These are phyloP conservation scores for Epinephelus lanceolatus DNA, from an alignment of 2,113 vertebrate genomes.

Conservation along the genomic window DNA sequence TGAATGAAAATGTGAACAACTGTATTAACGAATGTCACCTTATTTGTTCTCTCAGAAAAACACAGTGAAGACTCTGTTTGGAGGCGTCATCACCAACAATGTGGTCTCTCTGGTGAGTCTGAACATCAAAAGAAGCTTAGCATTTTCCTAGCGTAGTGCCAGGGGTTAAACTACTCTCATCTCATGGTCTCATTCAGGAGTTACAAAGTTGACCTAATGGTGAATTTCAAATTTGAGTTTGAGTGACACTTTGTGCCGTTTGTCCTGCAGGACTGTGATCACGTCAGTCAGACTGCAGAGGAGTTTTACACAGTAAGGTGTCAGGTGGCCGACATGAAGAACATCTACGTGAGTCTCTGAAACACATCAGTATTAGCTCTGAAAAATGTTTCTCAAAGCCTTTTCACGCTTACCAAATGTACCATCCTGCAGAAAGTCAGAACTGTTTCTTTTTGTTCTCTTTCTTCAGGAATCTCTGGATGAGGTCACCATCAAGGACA, in stretches of 20 bases:
- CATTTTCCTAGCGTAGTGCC: too few species aligned
- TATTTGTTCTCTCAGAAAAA: slow-evolving; percentile 90
- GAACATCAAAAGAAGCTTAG: background rate
- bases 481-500: slow-evolving; percentile 99
- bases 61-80: slow-evolving; percentile 98
- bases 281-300: slow-evolving; percentile 98
- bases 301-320: slow-evolving; percentile 99
- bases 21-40: background rate
- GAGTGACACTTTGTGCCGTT: background rate
- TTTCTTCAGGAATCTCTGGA: slow-evolving; percentile 94
- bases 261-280: slow-evolving; percentile 93
- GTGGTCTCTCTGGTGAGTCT: slow-evolving; percentile 96
- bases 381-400: background rate
- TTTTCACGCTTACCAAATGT: background rate
- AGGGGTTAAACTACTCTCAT: too few species aligned
- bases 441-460: background rate
- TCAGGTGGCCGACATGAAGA: slow-evolving; percentile 99
- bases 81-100: slow-evolving; percentile 99
- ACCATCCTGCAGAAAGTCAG: background rate
- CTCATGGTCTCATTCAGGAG: background rate
- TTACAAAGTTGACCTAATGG: accelerated
- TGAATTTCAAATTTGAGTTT: background rate
- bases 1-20: background rate
- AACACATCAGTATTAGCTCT: background rate
- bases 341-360: slow-evolving; percentile 94